Base-by-base conservation (phyloP, 2,797 vertebrate species). In the Phaenicophaeus curvirostris region DNA sequence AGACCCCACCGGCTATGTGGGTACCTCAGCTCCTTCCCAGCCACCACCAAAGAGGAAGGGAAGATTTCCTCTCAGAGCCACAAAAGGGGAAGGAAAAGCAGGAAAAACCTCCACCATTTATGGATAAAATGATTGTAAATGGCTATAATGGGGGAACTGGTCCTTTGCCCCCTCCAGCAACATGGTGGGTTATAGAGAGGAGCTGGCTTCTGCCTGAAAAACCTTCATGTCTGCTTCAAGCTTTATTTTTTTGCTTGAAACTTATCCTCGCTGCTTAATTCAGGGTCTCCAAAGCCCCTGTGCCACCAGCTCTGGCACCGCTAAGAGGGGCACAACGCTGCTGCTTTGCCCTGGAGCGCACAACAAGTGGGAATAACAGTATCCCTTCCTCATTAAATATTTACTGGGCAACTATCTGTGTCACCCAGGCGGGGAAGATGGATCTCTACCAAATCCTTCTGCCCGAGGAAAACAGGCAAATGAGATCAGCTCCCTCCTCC, bases 11-110 rank as follows among this genome's bases (percentile, higher is more conserved):
- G 31, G 3, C 8, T n/a, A 14, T 0, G 0, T 3, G 44, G 50
- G 35, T 21, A n/a, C 11, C 59, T 50, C 63, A 67, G 1, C 21
- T 33, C 31, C 14, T 21, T 48, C 46, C 46, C 46, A 48, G 1
- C 25, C 44, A 27, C 1, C 2, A 31, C 30, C 4, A 0, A 55
- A 54, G 17, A 41, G 31, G 15, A 39, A 20, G 0, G 1, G 37
- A 83, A 33, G 35, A 73, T 66, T 90, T 90, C 69, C 33, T 33
- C 42, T 54, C 13, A 41, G 61, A 53, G 37, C 13, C n/a, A 1
- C 48, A n/a, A 24, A 58, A 77, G 12, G 5, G 8, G n/a, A 63
- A 78, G 58, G 27, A 76, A 51, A 63, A 44, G 7, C 24, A 48
- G 30, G 19, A 68, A 37, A 53, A 82, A 53, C 8, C 35, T 68